phyloP scores from a whole-genome alignment of 2,113 vertebrate genomes.

The Sarotherodon lohbergeri region DNA sequence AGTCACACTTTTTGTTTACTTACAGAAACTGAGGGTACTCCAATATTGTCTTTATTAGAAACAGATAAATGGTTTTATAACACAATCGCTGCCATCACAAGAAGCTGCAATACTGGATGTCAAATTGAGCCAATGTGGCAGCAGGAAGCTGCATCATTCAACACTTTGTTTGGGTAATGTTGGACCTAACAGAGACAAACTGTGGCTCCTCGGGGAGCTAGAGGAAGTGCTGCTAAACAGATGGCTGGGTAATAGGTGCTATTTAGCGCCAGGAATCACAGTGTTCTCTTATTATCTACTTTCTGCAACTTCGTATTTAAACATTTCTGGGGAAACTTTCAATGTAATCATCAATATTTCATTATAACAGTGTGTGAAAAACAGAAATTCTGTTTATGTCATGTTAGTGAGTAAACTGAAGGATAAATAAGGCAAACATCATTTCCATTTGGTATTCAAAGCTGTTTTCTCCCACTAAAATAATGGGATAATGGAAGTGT shows the following conservation, averaged over 20 bases:
- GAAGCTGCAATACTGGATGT: background rate
- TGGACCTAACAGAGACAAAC: slow-evolving; percentile 50
- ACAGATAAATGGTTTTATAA: background rate
- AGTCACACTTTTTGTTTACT: background rate
- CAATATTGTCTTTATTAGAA: background rate
- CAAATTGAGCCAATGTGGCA: slow-evolving; percentile 19
- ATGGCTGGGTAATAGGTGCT: slow-evolving; percentile 61
- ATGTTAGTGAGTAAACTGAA: background rate
- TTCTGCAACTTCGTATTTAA: background rate
- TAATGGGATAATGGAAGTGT: background rate
- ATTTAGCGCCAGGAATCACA: slow-evolving; percentile 53
- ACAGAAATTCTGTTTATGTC: background rate
- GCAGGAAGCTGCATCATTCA: slow-evolving; percentile 33
- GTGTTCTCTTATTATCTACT: background rate
- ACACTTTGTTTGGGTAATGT: slow-evolving; percentile 42
- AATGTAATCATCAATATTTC: background rate
- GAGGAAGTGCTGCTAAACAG: slow-evolving; percentile 48
- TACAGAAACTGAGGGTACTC: background rate
- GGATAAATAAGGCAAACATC: background rate
- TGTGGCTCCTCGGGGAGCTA: slow-evolving; percentile 27
- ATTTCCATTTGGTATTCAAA: background rate
- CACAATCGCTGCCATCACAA: background rate
- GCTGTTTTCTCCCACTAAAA: background rate
- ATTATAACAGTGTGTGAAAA: background rate
- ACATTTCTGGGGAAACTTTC: background rate